phyloP scores from a whole-genome alignment of 1,140 invertebrate species.

The Meloidogyne chitwoodi region DNA sequence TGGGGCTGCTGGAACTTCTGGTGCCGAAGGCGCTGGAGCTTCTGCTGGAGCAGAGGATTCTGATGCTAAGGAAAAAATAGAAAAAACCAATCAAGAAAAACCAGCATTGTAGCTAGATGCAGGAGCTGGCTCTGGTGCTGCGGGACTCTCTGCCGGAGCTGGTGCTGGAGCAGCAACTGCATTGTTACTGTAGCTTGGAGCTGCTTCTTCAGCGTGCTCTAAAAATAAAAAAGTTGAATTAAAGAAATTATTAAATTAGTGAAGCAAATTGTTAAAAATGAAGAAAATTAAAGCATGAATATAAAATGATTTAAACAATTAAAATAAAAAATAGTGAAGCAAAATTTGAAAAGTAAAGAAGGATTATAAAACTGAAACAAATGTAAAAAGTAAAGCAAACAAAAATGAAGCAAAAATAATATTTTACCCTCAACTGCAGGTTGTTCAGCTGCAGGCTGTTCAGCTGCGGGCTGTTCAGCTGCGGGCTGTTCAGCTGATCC shows the following conservation, averaged over 20 bases:
- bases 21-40: conserved; percentile 23
- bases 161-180: neutral
- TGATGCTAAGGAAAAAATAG: conserved; percentile 16
- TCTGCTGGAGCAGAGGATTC: conserved; percentile 29
- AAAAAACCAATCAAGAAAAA: conserved; percentile 1
- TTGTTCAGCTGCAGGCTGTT: neutral
- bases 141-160: neutral
- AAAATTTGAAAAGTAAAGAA: too few relatives aligned
- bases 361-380: neutral
- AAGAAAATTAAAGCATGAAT: neutral
- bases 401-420: neutral
- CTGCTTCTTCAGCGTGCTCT: neutral
- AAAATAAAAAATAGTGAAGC: too few relatives aligned
- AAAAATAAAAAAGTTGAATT: neutral
- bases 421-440: neutral
- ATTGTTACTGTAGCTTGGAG: neutral
- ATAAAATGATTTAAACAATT: neutral
- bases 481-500: neutral
- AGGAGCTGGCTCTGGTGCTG: conserved; percentile 21
- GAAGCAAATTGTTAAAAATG: too few relatives aligned
- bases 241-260: neutral
- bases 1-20: conserved; percentile 15
- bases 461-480: neutral
- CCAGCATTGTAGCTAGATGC: conserved; percentile 18
- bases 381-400: neutral